Base-by-base conservation (phyloP, 2,888 invertebrate genomes). In the Drosophila limbata region DNA sequence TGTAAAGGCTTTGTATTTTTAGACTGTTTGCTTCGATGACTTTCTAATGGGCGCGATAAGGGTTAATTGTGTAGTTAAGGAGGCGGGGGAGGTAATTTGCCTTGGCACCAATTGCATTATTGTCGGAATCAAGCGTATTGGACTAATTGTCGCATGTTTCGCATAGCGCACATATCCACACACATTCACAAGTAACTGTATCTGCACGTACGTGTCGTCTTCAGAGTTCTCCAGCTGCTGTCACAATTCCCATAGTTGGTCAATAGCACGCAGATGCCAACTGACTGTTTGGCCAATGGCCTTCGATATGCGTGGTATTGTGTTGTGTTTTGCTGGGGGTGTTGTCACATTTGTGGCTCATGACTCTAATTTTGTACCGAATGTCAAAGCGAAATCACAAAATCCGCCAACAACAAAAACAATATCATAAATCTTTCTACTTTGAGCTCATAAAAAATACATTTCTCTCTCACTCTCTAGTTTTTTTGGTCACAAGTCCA, bases 181-280 rank as follows among this genome's bases (percentile, higher is more conserved):
- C 11, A 35, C 35, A n/a, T 37, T 28, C 28, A n/a, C n/a, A 44
- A 17, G 61, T 51, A 69, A 47, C 69, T 52, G 42, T 62, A 77
- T 77, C 68, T 70, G 47, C 51, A 37, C 59, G 61, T 37, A 79
- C 79, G 79, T 79, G 79, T 62, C 60, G 33, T 66, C 61, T 44
- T 17, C 2, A 61, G 17, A 74, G 57, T 68, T 76, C 62, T 51
- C 8, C 63, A 62, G 64, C 63, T 51, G 73, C 59, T 56, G 50
- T 37, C 33, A 33, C 33, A 53, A 15, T 71, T 39, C 15, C 62
- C 57, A 75, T 62, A 77, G 51, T 73, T 77, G 69, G 72, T 61
- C 73, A 73, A 71, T 61, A 69, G 75, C 81, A 80, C 77, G 79
- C 69, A 71, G 71, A 74, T 73, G 62, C 13, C 64, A 62, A 69